Percentiles rank a stretch among this genome's conserved stretches.
These are phyloP conservation scores for roundworm (Caenorhabditis elegans) DNA, from an alignment of 1,140 invertebrate species.

Conservation along the genomic window WBcel235 BX284602.5:6628001-6628500, in stretches of 20 bases:
- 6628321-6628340: constrained; percentile 40
- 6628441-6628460: too few species aligned
- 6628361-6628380: constrained; percentile 5
- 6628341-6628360: constrained; percentile 34
- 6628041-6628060: constrained; percentile 70
- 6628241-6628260: constrained; percentile 40
- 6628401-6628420: too few species aligned
- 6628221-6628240: too few species aligned
- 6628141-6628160: constrained; percentile 76
- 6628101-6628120: constrained; percentile 94
- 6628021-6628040: constrained; percentile 98
- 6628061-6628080: not conserved
- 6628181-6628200: constrained; percentile 75
- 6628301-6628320: constrained; percentile 43
- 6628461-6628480: too few species aligned
- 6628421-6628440: too few species aligned
- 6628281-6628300: constrained; percentile 36
- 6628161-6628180: constrained; percentile 86
- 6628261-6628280: constrained; percentile 37
- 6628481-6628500: too few species aligned
- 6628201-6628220: not conserved
- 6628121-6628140: constrained; percentile 76
- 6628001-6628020: constrained; percentile 73
- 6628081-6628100: constrained; percentile 77
- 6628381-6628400: too few species aligned